These are phyloP conservation scores for Eira barbara DNA, from an alignment of 2,113 vertebrate genomes.

Conservation along the genomic window DNA sequence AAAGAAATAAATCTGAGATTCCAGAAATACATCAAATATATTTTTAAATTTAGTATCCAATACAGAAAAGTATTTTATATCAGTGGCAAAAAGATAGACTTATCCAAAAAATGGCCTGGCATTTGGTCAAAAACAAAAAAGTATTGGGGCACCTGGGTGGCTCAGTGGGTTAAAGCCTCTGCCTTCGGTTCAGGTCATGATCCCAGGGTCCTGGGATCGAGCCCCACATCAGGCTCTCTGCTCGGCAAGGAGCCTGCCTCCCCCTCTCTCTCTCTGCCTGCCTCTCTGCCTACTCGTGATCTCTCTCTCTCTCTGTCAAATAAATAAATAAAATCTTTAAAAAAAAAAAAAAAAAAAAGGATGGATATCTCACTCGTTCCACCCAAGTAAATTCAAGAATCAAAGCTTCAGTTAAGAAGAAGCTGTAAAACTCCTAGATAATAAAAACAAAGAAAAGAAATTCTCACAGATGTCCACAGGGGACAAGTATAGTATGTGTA, in stretches of 20 bases:
- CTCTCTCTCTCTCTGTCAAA: no score
- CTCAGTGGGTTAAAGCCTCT: no score
- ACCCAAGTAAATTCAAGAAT: constrained; percentile 4
- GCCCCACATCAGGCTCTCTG: no score
- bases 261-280: no score
- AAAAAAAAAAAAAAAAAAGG: background rate
- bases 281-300: no score
- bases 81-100: background rate
- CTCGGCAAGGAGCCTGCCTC: no score
- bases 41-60: background rate
- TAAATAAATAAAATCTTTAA: no score
- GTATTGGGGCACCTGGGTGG: background rate
- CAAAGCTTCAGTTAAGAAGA: background rate
- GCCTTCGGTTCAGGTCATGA: no score
- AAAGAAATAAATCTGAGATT: background rate
- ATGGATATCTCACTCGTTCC: background rate
- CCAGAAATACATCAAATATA: constrained; percentile 7
- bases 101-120: background rate
- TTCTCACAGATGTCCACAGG: background rate
- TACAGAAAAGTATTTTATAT: background rate
- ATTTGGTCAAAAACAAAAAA: background rate
- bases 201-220: no score
- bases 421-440: background rate
- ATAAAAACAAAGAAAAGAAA: background rate
- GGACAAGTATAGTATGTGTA: background rate